Base-by-base conservation (phyloP, 2,797 vertebrate species). In the Linurgus olivaceus region DNA sequence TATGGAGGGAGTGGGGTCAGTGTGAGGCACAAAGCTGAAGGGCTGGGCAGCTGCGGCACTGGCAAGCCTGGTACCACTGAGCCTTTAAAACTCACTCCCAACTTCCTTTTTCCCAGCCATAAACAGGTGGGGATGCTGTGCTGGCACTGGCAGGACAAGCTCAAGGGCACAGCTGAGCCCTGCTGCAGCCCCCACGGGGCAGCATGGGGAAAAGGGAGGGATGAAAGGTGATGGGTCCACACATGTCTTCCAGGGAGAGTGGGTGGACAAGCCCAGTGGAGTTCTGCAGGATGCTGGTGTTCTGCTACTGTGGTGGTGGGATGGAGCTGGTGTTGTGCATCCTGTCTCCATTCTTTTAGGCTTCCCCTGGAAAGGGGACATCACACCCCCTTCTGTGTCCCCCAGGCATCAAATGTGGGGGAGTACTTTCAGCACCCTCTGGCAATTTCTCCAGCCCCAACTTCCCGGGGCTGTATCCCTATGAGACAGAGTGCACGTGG, bases 371-470 rank as follows among this genome's bases (percentile, higher is more conserved):
- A 42, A 86, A 21, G 21, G 68, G 45, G 29, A n/a, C 28, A 51
- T 92, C 62, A 88, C 42, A 81, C 55, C 31, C 31, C 24, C 28
- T 28, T 94, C 80, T 93, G 38, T 94, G 35, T 90, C 58, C 18
- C 6, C 13, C 93, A 99, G 99, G 99, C 86, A 98, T 99, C 94
- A 99, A 99, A 98, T 99, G 99, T 38, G 99, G 99, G 13, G 99
- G 99, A 16, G 98, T 99, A 84, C 98, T 99, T n/a, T 99, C 99
- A 1, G 98, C 99, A 37, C 97, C 98, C 23, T 98, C 98, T 0
- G 99, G 99, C 47, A 99, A 99, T 88, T 98, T 99, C 94, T 99
- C 99, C 94, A 99, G 99, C 91, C 99, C 99, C 51, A 99, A 99
- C 98, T 99, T 99, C 97, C 99, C 99, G 0, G 98, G 98, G 48